Conservation (phyloP, 2,113 vertebrate species). For the Myiozetetes cayanensis region DNA sequence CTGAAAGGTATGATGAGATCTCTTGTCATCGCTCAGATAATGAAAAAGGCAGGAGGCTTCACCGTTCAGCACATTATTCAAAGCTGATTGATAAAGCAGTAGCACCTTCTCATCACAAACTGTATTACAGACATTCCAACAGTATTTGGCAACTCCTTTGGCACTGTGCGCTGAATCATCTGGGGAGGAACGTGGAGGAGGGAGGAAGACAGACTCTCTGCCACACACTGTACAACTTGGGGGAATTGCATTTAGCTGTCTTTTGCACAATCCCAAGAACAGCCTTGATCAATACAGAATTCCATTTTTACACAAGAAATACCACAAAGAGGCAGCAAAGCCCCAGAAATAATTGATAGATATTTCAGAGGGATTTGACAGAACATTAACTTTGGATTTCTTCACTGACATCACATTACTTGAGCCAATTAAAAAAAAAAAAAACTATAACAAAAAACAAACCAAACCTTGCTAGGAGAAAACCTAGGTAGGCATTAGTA, state of each 20-base stretch:
- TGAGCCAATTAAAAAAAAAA: background rate
- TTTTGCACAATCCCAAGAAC: background rate
- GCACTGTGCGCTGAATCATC: rapidly evolving
- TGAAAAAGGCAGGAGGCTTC: background rate
- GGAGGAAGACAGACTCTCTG: background rate
- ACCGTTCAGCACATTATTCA: background rate
- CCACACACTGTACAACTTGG: background rate
- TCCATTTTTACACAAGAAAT: slow-evolving; percentile 36
- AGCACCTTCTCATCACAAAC: background rate
- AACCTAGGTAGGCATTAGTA: background rate
- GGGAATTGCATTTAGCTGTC: background rate
- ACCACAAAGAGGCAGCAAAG: slow-evolving; percentile 61
- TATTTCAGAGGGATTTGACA: slow-evolving; percentile 21
- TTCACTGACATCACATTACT: background rate
- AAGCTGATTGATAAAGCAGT: background rate
- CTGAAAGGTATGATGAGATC: background rate
- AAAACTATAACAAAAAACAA: too few species aligned
- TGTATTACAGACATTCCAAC: background rate
- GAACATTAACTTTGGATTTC: background rate
- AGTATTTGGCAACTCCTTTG: background rate
- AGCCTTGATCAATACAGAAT: background rate
- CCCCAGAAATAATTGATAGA: slow-evolving; percentile 29
- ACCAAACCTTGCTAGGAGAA: background rate
- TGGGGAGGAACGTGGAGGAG: background rate
- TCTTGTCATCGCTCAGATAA: background rate